Evolutionary conservation across 2,113 vertebrate genomes (phyloP), one percentile per base, ranked within the genome.

Genomic region (Alethe diademata): DNA sequence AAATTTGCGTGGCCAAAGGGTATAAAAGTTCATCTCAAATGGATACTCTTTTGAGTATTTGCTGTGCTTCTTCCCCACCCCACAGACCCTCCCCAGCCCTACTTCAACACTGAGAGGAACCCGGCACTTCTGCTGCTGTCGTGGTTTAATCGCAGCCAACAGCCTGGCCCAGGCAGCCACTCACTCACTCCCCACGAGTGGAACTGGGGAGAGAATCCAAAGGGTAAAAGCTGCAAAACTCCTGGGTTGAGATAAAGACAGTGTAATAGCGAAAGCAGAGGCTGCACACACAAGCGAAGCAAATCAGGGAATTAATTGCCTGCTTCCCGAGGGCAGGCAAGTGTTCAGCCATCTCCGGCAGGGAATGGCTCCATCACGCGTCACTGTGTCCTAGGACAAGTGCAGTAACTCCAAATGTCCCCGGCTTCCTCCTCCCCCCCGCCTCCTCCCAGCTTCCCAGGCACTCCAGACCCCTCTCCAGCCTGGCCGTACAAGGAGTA

Each of bases 301-400:
- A 38, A 73, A 51, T 38, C 8, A 58, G 65, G 18, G 50, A 56
- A 58, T 23, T 31, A 13, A 26, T 12, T 80, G 19, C 13, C 23
- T 51, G 43, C 33, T 66, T 73, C 23, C 15, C 36, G 73, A 45
- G 43, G 36, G 36, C 43, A 58, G 36, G 31, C 35, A 65, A 26
- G 50, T 45, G 50, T 57, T 36, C 50, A 72, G 58, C 58, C 35
- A 20, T 14, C 40, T 40, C 35, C 35, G 47, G 13, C n/a, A 71
- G 13, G 38, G 13, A n/a, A 62, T n/a, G 19, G 16, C n/a, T 9
- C 20, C 31, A 64, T 48, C 25, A 35, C 0, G 1, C 0, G 0
- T n/a, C 73, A 11, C 31, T 4, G 4, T 33, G 43, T 23, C 10
- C 28, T 24, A 33, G 23, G 28, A 58, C 28, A 58, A 73, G 76